Evolutionary conservation across 2,888 invertebrate species (phyloP).

Genomic region (Amblyjoppa proteus): DNA sequence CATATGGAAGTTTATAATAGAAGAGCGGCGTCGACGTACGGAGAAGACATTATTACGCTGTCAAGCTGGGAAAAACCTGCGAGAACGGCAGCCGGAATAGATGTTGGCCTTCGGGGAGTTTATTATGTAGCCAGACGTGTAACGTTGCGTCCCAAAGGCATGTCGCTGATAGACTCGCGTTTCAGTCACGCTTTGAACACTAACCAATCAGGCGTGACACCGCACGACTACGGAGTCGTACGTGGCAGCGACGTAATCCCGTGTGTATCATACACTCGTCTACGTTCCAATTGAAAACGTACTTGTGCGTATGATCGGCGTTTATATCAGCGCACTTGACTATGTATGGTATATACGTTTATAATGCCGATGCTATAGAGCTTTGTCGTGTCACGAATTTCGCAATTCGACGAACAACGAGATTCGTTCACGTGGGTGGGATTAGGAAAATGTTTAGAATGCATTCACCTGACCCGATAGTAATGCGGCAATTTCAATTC

Average conservation of each 20-base stretch:
- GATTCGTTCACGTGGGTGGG: constrained; percentile 55
- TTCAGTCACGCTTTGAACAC: constrained; percentile 56
- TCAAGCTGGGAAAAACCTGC: constrained; percentile 39
- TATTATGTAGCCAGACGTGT: constrained; percentile 42
- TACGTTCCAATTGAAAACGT: neutral
- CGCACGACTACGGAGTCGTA: constrained; percentile 32
- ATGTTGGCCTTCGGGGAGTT: constrained; percentile 39
- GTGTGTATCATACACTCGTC: constrained; percentile 32
- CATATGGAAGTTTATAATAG: neutral
- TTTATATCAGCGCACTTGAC: constrained; percentile 5
- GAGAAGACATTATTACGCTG: constrained; percentile 48
- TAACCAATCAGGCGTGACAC: constrained; percentile 59
- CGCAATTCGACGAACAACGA: constrained; percentile 54
- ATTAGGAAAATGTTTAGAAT: constrained; percentile 57
- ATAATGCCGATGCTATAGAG: constrained; percentile 6
- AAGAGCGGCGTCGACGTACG: constrained; percentile 13
- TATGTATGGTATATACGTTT: neutral
- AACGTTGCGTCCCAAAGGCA: constrained; percentile 50
- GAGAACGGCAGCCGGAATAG: constrained; percentile 2
- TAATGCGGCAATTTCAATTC: constrained; percentile 66
- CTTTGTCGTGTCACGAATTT: constrained; percentile 47
- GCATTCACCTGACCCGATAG: constrained; percentile 16
- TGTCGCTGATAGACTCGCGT: constrained; percentile 51
- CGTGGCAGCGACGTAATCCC: constrained; percentile 31
- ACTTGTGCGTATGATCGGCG: constrained; percentile 42